phyloP scores from a whole-genome alignment of 2,113 vertebrate genomes.

The Oenanthe oenanthe region DNA sequence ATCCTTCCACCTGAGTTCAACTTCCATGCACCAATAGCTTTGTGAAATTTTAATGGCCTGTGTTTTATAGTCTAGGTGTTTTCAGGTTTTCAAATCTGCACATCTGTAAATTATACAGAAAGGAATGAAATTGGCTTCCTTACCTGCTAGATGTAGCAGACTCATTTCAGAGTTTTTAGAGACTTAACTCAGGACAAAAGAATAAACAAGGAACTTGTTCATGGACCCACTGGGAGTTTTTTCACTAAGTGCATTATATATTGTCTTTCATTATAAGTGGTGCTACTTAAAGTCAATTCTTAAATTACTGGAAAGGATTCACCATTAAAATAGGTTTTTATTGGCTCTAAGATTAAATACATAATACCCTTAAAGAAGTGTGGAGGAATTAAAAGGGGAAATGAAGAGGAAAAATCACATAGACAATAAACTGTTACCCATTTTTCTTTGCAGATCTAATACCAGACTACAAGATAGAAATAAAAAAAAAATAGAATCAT shows the following conservation, averaged over 20 bases:
- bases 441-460: not conserved
- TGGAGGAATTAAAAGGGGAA: not conserved
- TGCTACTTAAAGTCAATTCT: slow-evolving; percentile 21
- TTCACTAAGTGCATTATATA: not conserved
- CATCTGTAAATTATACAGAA: slow-evolving; percentile 36
- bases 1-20: not conserved
- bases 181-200: slow-evolving; percentile 15
- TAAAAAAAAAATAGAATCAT: not conserved
- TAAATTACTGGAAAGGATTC: slow-evolving; percentile 1
- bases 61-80: not conserved
- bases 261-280: not conserved
- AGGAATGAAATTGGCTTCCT: slow-evolving; percentile 8
- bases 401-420: not conserved
- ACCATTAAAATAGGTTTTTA: slow-evolving; percentile 8
- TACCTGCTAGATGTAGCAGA: not conserved
- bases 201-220: slow-evolving; percentile 1
- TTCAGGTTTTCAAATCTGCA: slow-evolving; percentile 15
- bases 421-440: not conserved
- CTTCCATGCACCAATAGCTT: not conserved
- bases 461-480: not conserved
- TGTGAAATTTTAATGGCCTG: not conserved
- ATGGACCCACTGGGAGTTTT: not conserved
- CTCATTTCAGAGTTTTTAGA: slow-evolving; percentile 15
- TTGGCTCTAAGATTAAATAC: not conserved
- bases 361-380: not conserved